These are phyloP conservation scores for Pristionchus exspectatus DNA, from an alignment of 2,888 invertebrate genomes.

Conservation along the genomic window DNA sequence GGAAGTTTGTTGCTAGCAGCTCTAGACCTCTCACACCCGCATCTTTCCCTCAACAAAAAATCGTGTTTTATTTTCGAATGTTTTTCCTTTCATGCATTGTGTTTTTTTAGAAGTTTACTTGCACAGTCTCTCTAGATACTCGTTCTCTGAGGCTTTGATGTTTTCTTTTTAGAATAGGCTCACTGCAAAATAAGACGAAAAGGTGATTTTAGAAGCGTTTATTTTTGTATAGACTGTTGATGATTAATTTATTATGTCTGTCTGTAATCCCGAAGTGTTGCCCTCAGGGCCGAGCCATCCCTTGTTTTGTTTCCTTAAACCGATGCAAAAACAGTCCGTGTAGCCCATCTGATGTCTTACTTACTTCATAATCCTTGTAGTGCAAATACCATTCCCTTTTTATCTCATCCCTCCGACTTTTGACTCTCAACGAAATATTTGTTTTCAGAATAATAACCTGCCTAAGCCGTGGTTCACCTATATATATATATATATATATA, in stretches of 20 bases:
- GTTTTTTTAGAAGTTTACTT: not conserved
- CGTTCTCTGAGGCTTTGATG: no score
- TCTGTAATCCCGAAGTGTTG: not conserved
- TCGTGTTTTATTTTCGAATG: not conserved
- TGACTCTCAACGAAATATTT: not conserved
- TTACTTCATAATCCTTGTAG: not conserved
- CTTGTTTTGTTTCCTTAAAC: no score
- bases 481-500: no score
- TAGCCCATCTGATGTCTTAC: not conserved
- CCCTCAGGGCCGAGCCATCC: no score
- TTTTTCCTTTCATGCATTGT: not conserved
- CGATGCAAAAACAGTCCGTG: not conserved
- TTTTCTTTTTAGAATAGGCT: not conserved
- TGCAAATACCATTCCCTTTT: not conserved
- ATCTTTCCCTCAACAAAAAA: not conserved
- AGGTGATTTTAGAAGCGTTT: not conserved
- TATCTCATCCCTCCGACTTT: not conserved
- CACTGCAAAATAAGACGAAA: not conserved
- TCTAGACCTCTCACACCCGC: not conserved
- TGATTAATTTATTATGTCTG: not conserved
- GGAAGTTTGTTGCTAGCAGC: not conserved
- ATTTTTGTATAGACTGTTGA: not conserved
- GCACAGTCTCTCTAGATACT: not conserved
- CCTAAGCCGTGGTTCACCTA: no score
- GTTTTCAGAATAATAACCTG: no score